A percentile compares a stretch with the other conserved stretches of the same genome.
Evolutionary conservation across 2,888 invertebrate genomes (phyloP).

Genomic region (Erpobdella octoculata): DNA sequence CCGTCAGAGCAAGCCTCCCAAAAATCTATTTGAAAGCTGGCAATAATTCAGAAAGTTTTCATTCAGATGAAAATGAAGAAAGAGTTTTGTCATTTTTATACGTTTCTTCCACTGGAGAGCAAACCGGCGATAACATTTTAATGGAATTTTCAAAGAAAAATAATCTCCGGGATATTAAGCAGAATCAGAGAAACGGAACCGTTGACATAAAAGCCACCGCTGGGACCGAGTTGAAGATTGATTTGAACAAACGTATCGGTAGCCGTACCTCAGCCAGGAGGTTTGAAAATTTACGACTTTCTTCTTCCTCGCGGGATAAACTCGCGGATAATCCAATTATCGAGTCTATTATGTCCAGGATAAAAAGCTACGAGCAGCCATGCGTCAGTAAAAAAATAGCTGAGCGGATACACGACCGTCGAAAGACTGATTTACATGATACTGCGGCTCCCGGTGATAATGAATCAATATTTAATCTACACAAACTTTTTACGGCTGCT

Average conservation of each 20-base stretch:
- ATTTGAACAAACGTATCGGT: too few relatives aligned
- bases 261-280: not conserved
- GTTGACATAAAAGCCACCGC: not conserved
- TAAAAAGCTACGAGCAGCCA: not conserved
- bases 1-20: too few relatives aligned
- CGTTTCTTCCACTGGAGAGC: too few relatives aligned
- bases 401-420: not conserved
- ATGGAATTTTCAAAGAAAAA: not conserved
- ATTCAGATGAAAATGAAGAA: too few relatives aligned
- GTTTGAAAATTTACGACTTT: not conserved
- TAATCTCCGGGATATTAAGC: not conserved
- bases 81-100: too few relatives aligned
- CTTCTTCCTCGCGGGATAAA: not conserved
- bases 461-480: constrained; percentile 10
- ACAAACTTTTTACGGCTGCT: not conserved
- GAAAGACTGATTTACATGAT: not conserved
- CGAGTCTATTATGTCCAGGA: constrained; percentile 3
- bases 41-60: too few relatives aligned
- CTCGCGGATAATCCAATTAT: constrained; percentile 5
- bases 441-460: not conserved
- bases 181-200: too few relatives aligned
- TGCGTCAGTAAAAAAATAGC: not conserved
- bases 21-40: too few relatives aligned
- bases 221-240: too few relatives aligned
- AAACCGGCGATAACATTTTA: too few relatives aligned